A percentile compares a stretch with the other conserved stretches of the same genome.
phyloP scores from a whole-genome alignment of 2,113 vertebrate genomes.

The Symphodus melops region DNA sequence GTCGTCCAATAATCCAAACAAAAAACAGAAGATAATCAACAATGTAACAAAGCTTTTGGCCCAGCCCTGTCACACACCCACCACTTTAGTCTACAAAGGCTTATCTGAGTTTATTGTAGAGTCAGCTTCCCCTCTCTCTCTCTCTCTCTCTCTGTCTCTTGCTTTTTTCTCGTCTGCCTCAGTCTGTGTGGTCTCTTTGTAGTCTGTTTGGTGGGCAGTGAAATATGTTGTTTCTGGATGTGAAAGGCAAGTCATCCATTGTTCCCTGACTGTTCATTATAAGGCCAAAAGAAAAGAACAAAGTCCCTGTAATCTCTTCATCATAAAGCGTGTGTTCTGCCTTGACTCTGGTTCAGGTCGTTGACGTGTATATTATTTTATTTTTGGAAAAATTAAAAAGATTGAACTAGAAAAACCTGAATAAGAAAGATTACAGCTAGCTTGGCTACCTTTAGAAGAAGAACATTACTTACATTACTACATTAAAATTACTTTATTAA shows the following conservation, averaged over 20 bases:
- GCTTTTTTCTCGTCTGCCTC: slow-evolving; percentile 22
- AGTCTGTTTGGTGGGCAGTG: slow-evolving; percentile 11
- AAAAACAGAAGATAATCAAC: slow-evolving; percentile 49
- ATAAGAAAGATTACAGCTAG: too few species aligned
- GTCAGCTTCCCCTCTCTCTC: slow-evolving; percentile 31
- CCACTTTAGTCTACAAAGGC: slow-evolving; percentile 46
- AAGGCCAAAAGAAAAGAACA: slow-evolving; percentile 17
- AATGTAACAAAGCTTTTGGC: slow-evolving; percentile 28
- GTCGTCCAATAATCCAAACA: slow-evolving; percentile 33
- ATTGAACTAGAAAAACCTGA: too few species aligned
- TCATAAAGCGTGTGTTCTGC: not conserved
- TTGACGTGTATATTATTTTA: too few species aligned
- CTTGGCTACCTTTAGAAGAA: too few species aligned
- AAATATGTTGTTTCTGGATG: slow-evolving; percentile 35
- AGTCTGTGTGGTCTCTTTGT: slow-evolving; percentile 23
- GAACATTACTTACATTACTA: too few species aligned
- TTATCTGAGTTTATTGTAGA: slow-evolving; percentile 61
- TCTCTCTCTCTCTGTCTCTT: slow-evolving; percentile 1
- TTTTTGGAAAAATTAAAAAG: too few species aligned
- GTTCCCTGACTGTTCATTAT: not conserved
- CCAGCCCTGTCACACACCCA: slow-evolving; percentile 19
- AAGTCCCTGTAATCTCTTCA: not conserved
- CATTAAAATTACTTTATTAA: too few species aligned
- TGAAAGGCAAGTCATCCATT: slow-evolving; percentile 3
- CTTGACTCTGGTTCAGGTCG: not conserved